Percentiles rank a stretch among this genome's conserved stretches.
These are phyloP conservation scores for Pseudobourletiella spinata DNA, from an alignment of 1,140 invertebrate genomes.

Conservation along the genomic window DNA sequence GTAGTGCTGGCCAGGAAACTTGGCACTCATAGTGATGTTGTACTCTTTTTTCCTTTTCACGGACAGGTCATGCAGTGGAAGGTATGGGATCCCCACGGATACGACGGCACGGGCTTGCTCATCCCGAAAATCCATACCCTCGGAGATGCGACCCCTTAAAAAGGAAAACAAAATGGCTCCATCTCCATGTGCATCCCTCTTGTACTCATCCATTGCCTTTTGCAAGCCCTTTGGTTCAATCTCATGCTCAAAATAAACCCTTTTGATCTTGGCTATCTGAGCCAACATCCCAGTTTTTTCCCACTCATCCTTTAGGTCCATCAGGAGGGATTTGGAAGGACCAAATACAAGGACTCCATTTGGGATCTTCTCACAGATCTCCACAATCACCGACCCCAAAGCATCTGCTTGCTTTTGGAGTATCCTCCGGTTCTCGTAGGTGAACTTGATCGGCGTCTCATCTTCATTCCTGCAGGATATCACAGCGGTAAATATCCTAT, in stretches of 20 bases:
- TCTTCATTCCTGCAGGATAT: conserved; percentile 11
- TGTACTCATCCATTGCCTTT: not conserved
- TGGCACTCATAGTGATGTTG: conserved; percentile 2
- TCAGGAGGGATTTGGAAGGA: conserved; percentile 48
- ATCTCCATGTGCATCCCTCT: not conserved
- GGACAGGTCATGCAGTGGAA: not conserved
- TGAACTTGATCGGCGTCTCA: not conserved
- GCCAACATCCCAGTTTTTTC: conserved; percentile 13
- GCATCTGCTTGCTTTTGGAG: conserved; percentile 40
- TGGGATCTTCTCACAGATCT: conserved; percentile 47
- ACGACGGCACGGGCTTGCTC: conserved; percentile 52
- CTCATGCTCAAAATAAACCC: not conserved
- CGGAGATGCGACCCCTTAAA: not conserved
- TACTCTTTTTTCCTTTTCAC: conserved; percentile 11
- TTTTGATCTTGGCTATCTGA: not conserved
- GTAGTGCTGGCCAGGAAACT: not conserved
- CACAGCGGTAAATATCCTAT: not conserved
- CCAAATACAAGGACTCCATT: conserved; percentile 52
- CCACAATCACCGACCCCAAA: conserved; percentile 41
- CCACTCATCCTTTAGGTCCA: conserved; percentile 43
- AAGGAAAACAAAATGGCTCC: not conserved
- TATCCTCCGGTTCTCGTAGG: not conserved
- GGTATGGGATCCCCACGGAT: conserved; percentile 20
- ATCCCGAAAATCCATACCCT: conserved; percentile 38
- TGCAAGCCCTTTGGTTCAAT: not conserved